Evolutionary conservation across 2,113 vertebrate genomes (phyloP).

Genomic region (Petromus typicus): DNA sequence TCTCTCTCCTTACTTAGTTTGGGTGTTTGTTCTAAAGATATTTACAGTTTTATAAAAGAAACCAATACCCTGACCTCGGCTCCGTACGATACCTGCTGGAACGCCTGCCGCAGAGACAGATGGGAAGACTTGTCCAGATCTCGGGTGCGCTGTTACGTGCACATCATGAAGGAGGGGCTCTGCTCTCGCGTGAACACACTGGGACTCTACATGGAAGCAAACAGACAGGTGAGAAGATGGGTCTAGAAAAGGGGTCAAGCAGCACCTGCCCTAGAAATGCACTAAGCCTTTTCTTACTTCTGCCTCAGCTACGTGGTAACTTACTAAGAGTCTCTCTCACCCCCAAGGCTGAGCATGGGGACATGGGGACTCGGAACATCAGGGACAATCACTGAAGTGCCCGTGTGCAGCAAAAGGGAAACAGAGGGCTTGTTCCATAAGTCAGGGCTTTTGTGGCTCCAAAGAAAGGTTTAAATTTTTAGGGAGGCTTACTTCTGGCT

Average conservation of each 20-base stretch:
- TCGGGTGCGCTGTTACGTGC: slow-evolving; percentile 96
- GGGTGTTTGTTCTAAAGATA: slow-evolving; percentile 88
- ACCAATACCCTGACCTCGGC: slow-evolving; percentile 90
- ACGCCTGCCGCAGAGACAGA: slow-evolving; percentile 94
- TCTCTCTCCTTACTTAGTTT: slow-evolving; percentile 61
- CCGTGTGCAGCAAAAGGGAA: not conserved
- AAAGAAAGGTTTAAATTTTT: not conserved
- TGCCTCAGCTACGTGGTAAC: not conserved
- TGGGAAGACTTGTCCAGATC: slow-evolving; percentile 92
- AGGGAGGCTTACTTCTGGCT: slow-evolving; percentile 4
- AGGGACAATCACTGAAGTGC: not conserved
- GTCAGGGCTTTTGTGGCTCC: not conserved
- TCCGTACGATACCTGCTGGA: slow-evolving; percentile 94
- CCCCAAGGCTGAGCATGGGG: slow-evolving; percentile 28
- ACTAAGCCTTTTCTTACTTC: slow-evolving; percentile 32
- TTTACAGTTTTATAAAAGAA: slow-evolving; percentile 92
- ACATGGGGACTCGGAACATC: slow-evolving; percentile 9
- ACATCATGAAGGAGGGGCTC: slow-evolving; percentile 95
- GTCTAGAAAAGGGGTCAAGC: not conserved
- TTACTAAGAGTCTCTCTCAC: slow-evolving; percentile 9
- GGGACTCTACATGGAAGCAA: slow-evolving; percentile 96
- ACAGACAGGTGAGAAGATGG: slow-evolving; percentile 91
- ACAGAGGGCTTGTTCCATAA: not conserved
- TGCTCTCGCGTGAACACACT: slow-evolving; percentile 97
- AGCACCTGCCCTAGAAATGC: not conserved